These are phyloP conservation scores for Platycheirus rosarum DNA, from an alignment of 2,888 invertebrate genomes.

Conservation along the genomic window DNA sequence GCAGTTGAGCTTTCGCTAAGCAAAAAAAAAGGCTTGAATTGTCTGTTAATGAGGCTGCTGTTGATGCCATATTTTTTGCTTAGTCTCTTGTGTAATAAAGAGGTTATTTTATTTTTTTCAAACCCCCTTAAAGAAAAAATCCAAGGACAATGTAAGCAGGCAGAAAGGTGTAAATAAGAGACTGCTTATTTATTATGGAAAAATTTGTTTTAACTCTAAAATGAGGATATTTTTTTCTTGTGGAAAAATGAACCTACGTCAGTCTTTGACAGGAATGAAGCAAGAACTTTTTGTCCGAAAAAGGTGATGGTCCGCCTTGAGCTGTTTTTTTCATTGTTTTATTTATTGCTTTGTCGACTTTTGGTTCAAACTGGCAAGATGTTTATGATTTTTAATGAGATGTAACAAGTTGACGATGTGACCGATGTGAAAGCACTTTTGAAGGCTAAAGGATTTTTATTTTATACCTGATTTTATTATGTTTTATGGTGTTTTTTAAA, in stretches of 20 bases:
- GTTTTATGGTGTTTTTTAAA: too few species aligned
- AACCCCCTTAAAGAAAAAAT: slow-evolving; percentile 11
- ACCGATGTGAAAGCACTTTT: background rate
- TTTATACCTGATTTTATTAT: background rate
- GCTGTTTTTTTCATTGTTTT: background rate
- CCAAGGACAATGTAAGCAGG: slow-evolving; percentile 52
- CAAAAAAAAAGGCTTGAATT: slow-evolving; percentile 51
- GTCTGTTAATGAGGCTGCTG: slow-evolving; percentile 70
- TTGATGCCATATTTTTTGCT: slow-evolving; percentile 27
- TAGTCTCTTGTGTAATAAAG: slow-evolving; percentile 60
- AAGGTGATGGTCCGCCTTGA: slow-evolving; percentile 35
- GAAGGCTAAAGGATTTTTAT: background rate
- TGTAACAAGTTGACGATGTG: slow-evolving; percentile 8
- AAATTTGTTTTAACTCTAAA: slow-evolving; percentile 26
- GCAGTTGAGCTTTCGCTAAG: slow-evolving; percentile 34
- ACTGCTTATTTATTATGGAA: slow-evolving; percentile 34
- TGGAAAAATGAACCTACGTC: slow-evolving; percentile 8
- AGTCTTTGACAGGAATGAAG: slow-evolving; percentile 26
- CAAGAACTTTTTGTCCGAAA: slow-evolving; percentile 28
- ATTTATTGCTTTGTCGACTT: slow-evolving; percentile 2
- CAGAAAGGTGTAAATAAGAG: slow-evolving; percentile 47
- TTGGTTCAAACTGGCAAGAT: slow-evolving; percentile 5
- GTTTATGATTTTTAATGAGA: slow-evolving; percentile 26
- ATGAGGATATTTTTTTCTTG: background rate
- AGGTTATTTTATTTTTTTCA: slow-evolving; percentile 52